Evolutionary conservation across 2,113 vertebrate genomes (phyloP).

Genomic region (Oreotrochilus melanogaster): DNA sequence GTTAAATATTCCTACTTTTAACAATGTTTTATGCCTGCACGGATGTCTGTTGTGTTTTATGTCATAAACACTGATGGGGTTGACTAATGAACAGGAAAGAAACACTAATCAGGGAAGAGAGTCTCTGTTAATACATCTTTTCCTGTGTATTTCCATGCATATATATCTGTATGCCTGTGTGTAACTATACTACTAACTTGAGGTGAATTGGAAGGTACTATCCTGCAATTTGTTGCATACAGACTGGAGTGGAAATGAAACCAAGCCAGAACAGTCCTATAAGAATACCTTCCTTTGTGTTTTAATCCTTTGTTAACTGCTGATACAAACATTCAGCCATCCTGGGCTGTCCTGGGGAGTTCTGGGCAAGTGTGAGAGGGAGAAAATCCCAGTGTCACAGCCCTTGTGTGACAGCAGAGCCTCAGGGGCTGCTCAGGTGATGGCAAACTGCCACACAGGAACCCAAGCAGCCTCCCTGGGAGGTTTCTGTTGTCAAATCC

Average conservation of each 20-base stretch:
- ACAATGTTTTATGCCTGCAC: too few species aligned
- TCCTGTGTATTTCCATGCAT: neutral
- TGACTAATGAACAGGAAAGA: neutral
- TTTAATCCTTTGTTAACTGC: neutral
- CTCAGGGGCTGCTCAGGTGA: neutral
- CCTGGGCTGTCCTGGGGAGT: accelerated
- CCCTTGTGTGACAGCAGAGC: neutral
- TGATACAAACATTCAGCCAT: neutral
- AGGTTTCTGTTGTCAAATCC: neutral
- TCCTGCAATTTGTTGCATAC: neutral
- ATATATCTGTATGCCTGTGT: neutral
- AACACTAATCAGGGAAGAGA: neutral
- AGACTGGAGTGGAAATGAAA: neutral
- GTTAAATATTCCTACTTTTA: neutral
- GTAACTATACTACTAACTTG: neutral
- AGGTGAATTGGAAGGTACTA: neutral
- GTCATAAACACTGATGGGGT: neutral
- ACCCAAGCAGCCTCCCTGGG: neutral
- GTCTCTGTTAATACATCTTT: neutral
- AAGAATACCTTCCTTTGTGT: neutral
- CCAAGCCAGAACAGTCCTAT: neutral
- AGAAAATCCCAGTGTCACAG: neutral
- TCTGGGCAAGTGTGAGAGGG: neutral
- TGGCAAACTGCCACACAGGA: neutral
- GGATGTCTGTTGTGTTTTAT: neutral